These are phyloP conservation scores for Panulirus ornatus DNA, from an alignment of 1,140 invertebrate genomes.

Conservation along the genomic window DNA sequence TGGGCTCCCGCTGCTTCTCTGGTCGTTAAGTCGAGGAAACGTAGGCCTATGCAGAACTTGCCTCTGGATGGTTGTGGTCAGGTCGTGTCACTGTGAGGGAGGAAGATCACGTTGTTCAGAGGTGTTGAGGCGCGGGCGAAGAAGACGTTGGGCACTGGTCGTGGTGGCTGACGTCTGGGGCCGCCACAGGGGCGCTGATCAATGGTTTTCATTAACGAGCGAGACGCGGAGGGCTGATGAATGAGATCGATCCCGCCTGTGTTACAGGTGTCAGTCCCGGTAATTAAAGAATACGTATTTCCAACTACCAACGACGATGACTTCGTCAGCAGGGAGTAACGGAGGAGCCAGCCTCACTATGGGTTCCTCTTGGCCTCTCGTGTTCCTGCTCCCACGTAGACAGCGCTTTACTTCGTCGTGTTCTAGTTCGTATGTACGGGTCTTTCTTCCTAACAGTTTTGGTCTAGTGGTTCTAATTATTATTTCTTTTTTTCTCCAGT, in stretches of 20 bases:
- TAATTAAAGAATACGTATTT: slow-evolving; percentile 5
- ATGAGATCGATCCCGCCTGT: slow-evolving; percentile 5
- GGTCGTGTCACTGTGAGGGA: too few species aligned
- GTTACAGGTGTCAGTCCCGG: slow-evolving; percentile 24
- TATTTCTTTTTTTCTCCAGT: too few species aligned
- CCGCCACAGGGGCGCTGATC: neutral
- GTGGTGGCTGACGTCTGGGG: neutral
- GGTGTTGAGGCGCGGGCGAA: neutral
- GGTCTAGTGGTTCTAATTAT: too few species aligned
- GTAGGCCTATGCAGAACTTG: slow-evolving; percentile 5
- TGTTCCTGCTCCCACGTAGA: neutral
- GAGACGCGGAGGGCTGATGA: slow-evolving; percentile 21
- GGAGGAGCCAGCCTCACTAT: too few species aligned
- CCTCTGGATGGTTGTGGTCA: neutral
- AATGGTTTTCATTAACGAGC: slow-evolving; percentile 29
- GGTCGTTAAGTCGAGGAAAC: neutral
- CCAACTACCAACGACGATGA: neutral
- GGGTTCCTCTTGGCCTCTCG: too few species aligned
- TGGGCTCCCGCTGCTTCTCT: slow-evolving; percentile 20
- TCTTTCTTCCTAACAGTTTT: too few species aligned
- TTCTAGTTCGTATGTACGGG: too few species aligned
- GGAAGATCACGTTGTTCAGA: too few species aligned
- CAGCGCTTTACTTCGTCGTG: too few species aligned
- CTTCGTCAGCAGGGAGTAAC: neutral
- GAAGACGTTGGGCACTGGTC: neutral